Evolutionary conservation across 2,888 invertebrate species (phyloP).

Genomic region (Drosophila engyochracea): DNA sequence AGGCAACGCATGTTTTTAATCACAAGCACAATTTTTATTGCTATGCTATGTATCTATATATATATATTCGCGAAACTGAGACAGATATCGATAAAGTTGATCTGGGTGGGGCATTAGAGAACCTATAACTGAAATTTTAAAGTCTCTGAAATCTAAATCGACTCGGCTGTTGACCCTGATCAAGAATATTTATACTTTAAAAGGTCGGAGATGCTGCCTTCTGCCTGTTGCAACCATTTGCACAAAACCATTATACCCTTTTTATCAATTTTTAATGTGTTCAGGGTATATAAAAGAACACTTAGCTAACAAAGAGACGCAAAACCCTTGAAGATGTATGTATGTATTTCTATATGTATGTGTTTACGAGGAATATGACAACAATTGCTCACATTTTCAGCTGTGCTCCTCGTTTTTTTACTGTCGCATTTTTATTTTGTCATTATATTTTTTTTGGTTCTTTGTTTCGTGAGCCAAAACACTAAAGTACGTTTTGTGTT

Average conservation of each 20-base stretch:
- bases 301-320: background rate
- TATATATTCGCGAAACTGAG: background rate
- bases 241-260: background rate
- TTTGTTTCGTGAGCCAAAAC: constrained; percentile 37
- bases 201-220: background rate
- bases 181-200: background rate
- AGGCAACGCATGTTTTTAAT: background rate
- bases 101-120: background rate
- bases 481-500: constrained; percentile 32
- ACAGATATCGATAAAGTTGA: background rate
- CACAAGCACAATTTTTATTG: background rate
- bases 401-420: constrained; percentile 18
- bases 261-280: background rate
- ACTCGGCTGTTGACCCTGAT: background rate
- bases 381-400: constrained; percentile 34
- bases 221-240: background rate
- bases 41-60: background rate
- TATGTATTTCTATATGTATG: background rate
- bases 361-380: constrained; percentile 10
- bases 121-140: background rate
- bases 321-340: background rate
- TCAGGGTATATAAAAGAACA: background rate
- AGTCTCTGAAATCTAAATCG: too few species aligned
- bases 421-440: constrained; percentile 29
- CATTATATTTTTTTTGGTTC: constrained; percentile 33